Evolutionary conservation across 1,140 invertebrate species (phyloP), one percentile per base, ranked within the genome.

Genomic region (Zaprionus inermis): DNA sequence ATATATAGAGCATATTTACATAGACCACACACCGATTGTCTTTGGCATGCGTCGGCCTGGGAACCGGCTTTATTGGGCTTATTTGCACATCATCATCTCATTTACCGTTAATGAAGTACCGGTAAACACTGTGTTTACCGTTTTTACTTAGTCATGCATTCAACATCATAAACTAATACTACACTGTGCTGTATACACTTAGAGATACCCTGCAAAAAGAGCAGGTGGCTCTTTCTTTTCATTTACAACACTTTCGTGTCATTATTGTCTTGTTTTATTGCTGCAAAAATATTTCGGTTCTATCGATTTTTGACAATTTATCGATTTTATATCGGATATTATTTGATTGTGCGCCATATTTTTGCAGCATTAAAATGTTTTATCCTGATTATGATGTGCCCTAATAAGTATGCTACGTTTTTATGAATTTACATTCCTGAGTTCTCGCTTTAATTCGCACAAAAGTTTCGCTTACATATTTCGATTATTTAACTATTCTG

Each of bases 61-160:
- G 34, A 67, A 67, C 36, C 22, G 71, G 30, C 51, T 61, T 88
- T 76, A 89, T 76, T 88, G 84, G 65, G 30, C 57, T 57, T 88
- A 78, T 88, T 78, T 88, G 84, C 85, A 78, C 78, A 89, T 84
- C 84, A 89, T 88, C 74, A 88, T 81, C 84, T 88, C 74, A 88
- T 89, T 89, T 89, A 55, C 56, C 71, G 72, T 79, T 86, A 81
- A 86, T 86, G 65, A 85, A 86, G 79, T 88, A 85, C 79, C 70
- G 82, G 83, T 75, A 82, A 85, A 82, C 82, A 82, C 67, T 82
- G 72, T 88, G 72, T 70, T 72, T 72, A 71, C 55, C 51, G 76
- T 86, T 81, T 82, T 77, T 65, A 70, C 73, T 72, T 54, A 70
- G 81, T 83, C 81, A 84, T 86, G 65, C 59, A 64, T 54, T 49